Conservation (phyloP, 2,113 vertebrate species). For the Austrofundulus limnaeus region DNA sequence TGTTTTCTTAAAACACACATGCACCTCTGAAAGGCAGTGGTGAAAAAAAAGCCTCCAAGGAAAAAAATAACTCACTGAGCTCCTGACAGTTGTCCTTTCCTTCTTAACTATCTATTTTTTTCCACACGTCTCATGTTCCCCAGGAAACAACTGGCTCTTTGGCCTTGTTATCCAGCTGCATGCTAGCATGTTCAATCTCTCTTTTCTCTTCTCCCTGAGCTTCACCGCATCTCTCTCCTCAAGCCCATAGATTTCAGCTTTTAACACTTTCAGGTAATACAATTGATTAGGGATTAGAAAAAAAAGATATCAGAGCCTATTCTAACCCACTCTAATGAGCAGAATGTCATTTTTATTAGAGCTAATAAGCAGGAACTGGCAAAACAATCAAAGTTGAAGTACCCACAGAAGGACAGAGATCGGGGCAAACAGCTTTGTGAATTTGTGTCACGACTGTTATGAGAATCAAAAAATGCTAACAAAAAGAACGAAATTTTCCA, state of each 20-base stretch:
- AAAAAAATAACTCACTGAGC: slow-evolving; percentile 75
- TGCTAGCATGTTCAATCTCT: slow-evolving; percentile 51
- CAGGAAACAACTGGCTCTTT: slow-evolving; percentile 72
- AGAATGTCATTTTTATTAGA: slow-evolving; percentile 34
- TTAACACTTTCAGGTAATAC: slow-evolving; percentile 52
- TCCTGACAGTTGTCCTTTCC: slow-evolving; percentile 76
- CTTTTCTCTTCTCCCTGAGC: slow-evolving; percentile 29
- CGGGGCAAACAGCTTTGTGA: slow-evolving; percentile 12
- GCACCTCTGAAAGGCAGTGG: slow-evolving; percentile 69
- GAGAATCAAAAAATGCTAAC: slow-evolving; percentile 3
- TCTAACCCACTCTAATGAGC: slow-evolving; percentile 19
- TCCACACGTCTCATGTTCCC: slow-evolving; percentile 72
- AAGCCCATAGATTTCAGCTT: slow-evolving; percentile 33
- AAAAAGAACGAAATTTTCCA: too few species aligned
- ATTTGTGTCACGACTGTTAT: slow-evolving; percentile 6
- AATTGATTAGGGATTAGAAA: slow-evolving; percentile 31
- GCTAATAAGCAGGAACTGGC: slow-evolving; percentile 32
- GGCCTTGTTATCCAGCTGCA: slow-evolving; percentile 78
- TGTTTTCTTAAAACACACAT: slow-evolving; percentile 65
- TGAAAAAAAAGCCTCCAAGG: slow-evolving; percentile 74
- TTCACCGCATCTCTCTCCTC: slow-evolving; percentile 55
- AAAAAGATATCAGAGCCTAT: slow-evolving; percentile 38
- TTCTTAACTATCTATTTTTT: slow-evolving; percentile 72
- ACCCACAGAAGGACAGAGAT: slow-evolving; percentile 18
- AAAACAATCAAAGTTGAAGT: slow-evolving; percentile 8